These are phyloP conservation scores for Sciurus vulgaris DNA, from an alignment of 2,797 vertebrate species.

Conservation along the genomic window DNA sequence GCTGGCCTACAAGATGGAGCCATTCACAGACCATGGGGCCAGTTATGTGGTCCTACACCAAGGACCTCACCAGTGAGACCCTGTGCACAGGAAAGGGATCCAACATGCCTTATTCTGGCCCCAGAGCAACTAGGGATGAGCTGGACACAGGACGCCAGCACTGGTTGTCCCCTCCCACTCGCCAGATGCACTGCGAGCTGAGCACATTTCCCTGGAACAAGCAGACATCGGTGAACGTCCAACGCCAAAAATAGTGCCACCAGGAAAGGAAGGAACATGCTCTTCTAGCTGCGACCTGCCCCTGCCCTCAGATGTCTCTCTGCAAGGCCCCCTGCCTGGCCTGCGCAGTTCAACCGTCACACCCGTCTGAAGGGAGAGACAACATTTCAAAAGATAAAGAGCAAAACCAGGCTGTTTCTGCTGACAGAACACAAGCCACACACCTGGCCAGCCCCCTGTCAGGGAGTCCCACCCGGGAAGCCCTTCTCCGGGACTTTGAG, in stretches of 20 bases:
- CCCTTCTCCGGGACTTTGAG: too few species aligned
- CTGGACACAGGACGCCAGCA: background rate
- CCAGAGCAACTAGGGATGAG: background rate
- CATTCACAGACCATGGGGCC: background rate
- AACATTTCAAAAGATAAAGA: background rate
- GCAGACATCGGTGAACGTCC: background rate
- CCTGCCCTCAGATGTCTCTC: background rate
- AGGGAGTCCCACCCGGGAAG: too few species aligned
- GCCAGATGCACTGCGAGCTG: conserved; percentile 4
- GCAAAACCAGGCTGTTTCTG: background rate
- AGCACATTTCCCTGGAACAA: conserved; percentile 50
- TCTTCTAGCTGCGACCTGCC: background rate
- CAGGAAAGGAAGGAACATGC: background rate
- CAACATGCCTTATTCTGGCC: too few species aligned
- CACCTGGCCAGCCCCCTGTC: background rate
- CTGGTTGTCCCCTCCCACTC: background rate
- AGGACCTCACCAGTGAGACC: background rate
- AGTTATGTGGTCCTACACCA: background rate
- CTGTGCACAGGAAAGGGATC: too few species aligned
- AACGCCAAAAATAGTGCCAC: conserved; percentile 65
- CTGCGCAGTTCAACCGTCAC: background rate
- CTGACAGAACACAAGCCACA: background rate
- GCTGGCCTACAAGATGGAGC: background rate
- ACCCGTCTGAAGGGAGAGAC: background rate
- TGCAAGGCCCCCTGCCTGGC: background rate